These are phyloP conservation scores for Sylvilagus floridanus DNA, from an alignment of 2,797 vertebrate species.

Conservation along the genomic window DNA sequence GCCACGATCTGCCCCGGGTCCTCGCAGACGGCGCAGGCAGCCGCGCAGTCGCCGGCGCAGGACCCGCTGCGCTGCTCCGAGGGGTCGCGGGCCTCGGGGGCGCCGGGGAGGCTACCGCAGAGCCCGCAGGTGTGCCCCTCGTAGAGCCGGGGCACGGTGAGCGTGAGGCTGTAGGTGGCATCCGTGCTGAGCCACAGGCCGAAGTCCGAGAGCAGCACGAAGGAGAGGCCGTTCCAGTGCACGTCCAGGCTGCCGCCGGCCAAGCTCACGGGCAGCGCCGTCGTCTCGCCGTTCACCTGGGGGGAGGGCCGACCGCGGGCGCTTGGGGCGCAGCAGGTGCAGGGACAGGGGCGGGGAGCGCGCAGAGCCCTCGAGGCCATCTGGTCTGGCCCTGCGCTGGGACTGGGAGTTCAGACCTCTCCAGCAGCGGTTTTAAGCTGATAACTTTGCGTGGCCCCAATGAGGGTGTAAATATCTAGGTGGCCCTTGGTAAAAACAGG, in stretches of 20 bases:
- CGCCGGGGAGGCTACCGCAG: slow-evolving; percentile 82
- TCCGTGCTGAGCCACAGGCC: slow-evolving; percentile 75
- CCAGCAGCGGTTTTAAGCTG: no score
- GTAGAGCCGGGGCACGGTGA: slow-evolving; percentile 66
- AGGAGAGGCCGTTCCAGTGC: slow-evolving; percentile 59
- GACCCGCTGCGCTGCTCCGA: neutral
- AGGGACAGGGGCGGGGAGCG: no score
- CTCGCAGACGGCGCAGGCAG: neutral
- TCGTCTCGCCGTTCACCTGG: slow-evolving; percentile 80
- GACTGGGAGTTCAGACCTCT: no score
- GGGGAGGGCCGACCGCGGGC: neutral
- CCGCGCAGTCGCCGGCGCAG: slow-evolving; percentile 64
- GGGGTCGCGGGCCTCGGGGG: neutral
- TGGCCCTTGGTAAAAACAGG: no score
- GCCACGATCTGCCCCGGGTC: neutral
- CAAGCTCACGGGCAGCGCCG: slow-evolving; percentile 76
- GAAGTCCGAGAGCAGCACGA: slow-evolving; percentile 52
- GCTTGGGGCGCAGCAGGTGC: neutral
- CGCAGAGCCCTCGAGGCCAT: no score
- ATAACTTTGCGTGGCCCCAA: no score
- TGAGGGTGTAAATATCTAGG: no score
- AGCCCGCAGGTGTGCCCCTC: slow-evolving; percentile 76
- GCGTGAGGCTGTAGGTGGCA: slow-evolving; percentile 54
- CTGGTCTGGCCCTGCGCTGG: no score
- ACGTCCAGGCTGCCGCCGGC: slow-evolving; percentile 49